Conservation (phyloP, 1,140 invertebrate genomes). For the Macrosteles quadrilineatus region DNA sequence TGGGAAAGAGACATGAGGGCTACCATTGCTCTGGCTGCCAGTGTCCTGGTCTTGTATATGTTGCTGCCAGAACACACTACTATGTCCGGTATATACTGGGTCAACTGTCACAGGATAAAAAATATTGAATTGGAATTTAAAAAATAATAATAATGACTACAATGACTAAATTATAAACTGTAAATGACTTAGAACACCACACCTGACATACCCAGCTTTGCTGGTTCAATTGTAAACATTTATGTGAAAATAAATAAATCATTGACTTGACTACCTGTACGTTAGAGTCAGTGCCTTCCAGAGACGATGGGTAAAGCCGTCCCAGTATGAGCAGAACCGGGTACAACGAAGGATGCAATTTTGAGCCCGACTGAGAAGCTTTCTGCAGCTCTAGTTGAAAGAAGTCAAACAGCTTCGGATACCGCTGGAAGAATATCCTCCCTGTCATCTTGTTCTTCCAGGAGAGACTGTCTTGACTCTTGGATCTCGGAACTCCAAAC, state of each 20-base stretch:
- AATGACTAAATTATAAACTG: too few relatives aligned
- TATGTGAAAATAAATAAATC: too few relatives aligned
- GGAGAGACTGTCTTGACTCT: constrained; percentile 61
- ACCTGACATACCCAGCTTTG: too few relatives aligned
- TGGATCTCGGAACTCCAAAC: constrained; percentile 83
- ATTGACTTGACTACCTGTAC: constrained; percentile 38
- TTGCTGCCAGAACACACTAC: constrained; percentile 45
- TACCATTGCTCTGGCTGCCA: constrained; percentile 50
- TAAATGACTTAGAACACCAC: too few relatives aligned
- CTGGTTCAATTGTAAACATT: too few relatives aligned
- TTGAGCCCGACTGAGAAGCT: constrained; percentile 41
- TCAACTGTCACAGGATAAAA: constrained; percentile 44
- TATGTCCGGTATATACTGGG: constrained; percentile 47
- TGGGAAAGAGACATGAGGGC: constrained; percentile 48
- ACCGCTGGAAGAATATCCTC: constrained; percentile 81
- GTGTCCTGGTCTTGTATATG: constrained; percentile 47
- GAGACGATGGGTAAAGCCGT: constrained; percentile 71
- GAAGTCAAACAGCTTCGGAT: constrained; percentile 77
- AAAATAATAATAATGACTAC: constrained; percentile 7
- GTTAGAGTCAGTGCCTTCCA: constrained; percentile 56
- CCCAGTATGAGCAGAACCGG: constrained; percentile 78
- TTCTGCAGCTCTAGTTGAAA: constrained; percentile 67
- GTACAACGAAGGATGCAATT: constrained; percentile 58
- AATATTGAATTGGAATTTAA: background rate
- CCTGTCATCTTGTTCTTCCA: constrained; percentile 77